Percentiles rank a stretch among this genome's conserved stretches.
Evolutionary conservation across 2,113 vertebrate genomes (phyloP).

Genomic region (Anhinga anhinga): DNA sequence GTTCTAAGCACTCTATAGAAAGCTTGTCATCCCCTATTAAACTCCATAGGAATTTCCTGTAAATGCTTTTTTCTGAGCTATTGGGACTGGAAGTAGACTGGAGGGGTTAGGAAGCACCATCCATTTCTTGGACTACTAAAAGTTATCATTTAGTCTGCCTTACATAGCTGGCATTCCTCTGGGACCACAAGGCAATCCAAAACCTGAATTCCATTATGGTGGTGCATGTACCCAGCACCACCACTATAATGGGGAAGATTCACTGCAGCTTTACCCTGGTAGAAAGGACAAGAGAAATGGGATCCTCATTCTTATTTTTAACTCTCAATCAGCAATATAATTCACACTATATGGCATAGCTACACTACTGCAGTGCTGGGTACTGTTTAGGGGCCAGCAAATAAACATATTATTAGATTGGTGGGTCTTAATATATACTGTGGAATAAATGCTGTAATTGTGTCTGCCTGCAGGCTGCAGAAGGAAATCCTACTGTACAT

Average conservation of each 20-base stretch:
- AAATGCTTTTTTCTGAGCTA: not conserved
- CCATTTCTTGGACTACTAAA: not conserved
- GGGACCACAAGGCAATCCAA: not conserved
- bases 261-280: not conserved
- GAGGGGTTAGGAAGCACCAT: not conserved
- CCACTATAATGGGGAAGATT: accelerated
- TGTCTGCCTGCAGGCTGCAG: not conserved
- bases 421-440: not conserved
- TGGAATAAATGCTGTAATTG: accelerated
- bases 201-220: not conserved
- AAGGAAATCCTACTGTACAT: not conserved
- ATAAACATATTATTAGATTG: not conserved
- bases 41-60: not conserved
- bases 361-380: not conserved
- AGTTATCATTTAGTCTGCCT: not conserved
- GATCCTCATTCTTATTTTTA: not conserved
- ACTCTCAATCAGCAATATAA: not conserved
- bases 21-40: not conserved
- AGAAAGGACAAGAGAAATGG: not conserved
- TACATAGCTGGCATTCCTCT: not conserved
- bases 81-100: not conserved
- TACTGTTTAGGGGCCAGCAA: not conserved
- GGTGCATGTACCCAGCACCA: not conserved
- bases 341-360: not conserved
- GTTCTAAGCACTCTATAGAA: not conserved